Base-by-base conservation (phyloP, 2,797 vertebrate species). In the Coendou prehensilis region DNA sequence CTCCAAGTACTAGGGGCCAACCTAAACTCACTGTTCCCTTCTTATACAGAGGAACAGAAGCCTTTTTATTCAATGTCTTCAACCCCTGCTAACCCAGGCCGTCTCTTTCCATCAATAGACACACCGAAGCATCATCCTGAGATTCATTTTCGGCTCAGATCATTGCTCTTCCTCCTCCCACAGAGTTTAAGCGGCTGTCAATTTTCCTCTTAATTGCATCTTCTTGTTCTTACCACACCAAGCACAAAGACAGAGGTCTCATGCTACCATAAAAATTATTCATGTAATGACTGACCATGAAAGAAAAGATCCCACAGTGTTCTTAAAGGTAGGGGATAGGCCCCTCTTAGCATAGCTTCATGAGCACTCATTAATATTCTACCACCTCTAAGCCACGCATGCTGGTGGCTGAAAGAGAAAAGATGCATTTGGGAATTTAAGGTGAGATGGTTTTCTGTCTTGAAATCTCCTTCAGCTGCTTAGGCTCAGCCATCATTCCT, bases 121-220 rank as follows among this genome's bases (percentile, higher is more conserved):
- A 88, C 14, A 61, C 1, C 6, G 50, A 75, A 56, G 23, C 37
- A 56, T 89, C 56, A 78, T 96, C 50, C 86, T 82, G 59, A 80
- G 54, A 84, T n/a, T 47, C 45, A 52, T 2, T 93, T 67, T 56
- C 26, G 37, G 9, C 30, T 64, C 14, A 96, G 54, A 26, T 69
- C 57, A 52, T 50, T 82, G 63, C 52, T 78, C 8, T 37, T 88
- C 83, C 23, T 17, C 52, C 28, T 20, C 23, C 18, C 41, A 50
- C 41, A 84, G 54, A 84, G 30, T 54, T 64, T 67, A 82, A 85
- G 10, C 47, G 57, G 54, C 45, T 59, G 20, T 59, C 18, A 26
- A 9, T 88, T 88, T 91, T 84, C 18, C 67, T 89, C 84, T 61
- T 92, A 73, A 80, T 50, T 90, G n/a, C 41, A 93, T 89, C 76